These are phyloP conservation scores for Diadumene lineata DNA, from an alignment of 92 coral and sea anemone genomes.

Conservation along the genomic window DNA sequence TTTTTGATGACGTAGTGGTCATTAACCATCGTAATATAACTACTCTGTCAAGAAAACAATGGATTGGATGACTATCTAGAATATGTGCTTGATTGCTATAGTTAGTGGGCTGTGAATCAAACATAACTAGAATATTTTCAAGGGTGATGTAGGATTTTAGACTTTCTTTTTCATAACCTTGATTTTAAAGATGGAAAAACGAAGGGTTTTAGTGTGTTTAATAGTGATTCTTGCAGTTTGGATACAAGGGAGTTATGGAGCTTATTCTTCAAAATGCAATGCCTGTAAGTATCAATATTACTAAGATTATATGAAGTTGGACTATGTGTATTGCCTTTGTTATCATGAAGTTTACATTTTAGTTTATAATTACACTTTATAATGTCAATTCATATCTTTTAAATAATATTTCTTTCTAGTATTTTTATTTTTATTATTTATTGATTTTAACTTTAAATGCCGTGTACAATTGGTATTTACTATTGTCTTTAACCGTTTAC, in stretches of 20 bases:
- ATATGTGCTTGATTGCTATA: not conserved
- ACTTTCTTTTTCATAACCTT: not conserved
- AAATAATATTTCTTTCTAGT: no score
- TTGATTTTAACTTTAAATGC: no score
- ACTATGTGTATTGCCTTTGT: no score
- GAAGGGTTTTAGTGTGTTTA: not conserved
- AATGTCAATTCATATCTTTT: no score
- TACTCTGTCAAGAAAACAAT: conserved; percentile 14
- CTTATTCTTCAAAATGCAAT: not conserved
- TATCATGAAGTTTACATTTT: no score
- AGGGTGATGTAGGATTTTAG: not conserved
- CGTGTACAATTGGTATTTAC: no score
- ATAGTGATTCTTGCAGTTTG: not conserved
- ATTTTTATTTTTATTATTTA: no score
- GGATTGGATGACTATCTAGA: not conserved
- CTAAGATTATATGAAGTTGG: no score
- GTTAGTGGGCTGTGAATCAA: not conserved
- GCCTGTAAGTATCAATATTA: not conserved
- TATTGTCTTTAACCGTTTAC: no score
- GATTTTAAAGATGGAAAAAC: not conserved
- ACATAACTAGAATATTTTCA: not conserved
- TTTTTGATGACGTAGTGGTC: not conserved
- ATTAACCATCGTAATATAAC: conserved; percentile 6
- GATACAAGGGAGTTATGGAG: not conserved
- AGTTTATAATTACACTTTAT: no score